Evolutionary conservation across 1,140 invertebrate genomes (phyloP).

Genomic region (Nixonia krombeini): DNA sequence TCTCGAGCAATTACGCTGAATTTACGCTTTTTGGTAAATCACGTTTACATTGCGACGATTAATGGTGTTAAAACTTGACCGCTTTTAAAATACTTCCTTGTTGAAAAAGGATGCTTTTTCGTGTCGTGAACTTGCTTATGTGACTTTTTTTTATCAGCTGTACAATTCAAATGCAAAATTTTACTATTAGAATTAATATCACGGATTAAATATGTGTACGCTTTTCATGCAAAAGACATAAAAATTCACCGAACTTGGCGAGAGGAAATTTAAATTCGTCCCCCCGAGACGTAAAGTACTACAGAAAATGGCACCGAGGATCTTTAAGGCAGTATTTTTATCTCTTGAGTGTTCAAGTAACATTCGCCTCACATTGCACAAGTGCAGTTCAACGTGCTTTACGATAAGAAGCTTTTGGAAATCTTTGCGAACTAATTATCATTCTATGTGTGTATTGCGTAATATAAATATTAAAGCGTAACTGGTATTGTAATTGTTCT

Average conservation of each 20-base stretch:
- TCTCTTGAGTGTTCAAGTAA: conserved; percentile 5
- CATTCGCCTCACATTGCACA: conserved; percentile 1
- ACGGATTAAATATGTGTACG: conserved; percentile 2
- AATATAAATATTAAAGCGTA: too few species aligned
- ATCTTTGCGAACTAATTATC: conserved; percentile 12
- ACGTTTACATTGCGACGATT: too few species aligned
- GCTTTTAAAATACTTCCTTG: too few species aligned
- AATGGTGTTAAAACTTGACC: too few species aligned
- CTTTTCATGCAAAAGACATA: conserved; percentile 2
- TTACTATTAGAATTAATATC: background rate
- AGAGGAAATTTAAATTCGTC: conserved; percentile 10
- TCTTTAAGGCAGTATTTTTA: conserved; percentile 12
- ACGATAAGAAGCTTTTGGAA: conserved; percentile 13
- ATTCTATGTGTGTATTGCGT: background rate
- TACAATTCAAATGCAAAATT: conserved; percentile 6
- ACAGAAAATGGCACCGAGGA: conserved; percentile 7
- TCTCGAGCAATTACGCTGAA: too few species aligned
- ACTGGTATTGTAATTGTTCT: too few species aligned
- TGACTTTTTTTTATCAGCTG: conserved; percentile 5
- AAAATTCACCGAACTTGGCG: conserved; percentile 5
- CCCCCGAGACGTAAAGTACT: conserved; percentile 1
- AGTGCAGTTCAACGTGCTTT: conserved; percentile 9
- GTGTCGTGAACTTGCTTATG: too few species aligned
- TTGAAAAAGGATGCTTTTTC: too few species aligned
- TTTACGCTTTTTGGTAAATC: too few species aligned